Percentiles rank a stretch among this genome's conserved stretches.
These are phyloP conservation scores for Drosophila ogumai DNA, from an alignment of 1,140 invertebrate genomes.

Conservation along the genomic window DNA sequence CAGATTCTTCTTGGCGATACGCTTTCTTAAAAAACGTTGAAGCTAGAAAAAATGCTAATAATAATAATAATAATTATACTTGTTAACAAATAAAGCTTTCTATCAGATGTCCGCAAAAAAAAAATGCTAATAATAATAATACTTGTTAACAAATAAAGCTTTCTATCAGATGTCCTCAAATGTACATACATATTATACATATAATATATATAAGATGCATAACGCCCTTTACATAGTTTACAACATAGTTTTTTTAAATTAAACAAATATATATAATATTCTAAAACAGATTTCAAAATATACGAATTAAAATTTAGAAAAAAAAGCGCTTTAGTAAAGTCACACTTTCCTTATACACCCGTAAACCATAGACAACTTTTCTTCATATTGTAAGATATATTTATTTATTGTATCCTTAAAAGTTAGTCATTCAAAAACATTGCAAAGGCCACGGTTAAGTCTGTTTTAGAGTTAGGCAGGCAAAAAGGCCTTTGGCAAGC, in stretches of 20 bases:
- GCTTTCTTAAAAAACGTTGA: too few species aligned
- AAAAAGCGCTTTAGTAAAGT: too few species aligned
- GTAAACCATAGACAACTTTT: neutral
- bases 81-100: neutral
- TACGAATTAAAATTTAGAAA: too few species aligned
- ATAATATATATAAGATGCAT: too few species aligned
- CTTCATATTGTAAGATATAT: constrained; percentile 20
- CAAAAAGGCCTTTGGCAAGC: constrained; percentile 65
- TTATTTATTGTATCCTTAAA: constrained; percentile 60
- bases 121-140: neutral
- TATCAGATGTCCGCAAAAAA: too few species aligned
- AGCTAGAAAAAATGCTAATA: neutral
- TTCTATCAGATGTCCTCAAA: too few species aligned
- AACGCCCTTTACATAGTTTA: too few species aligned
- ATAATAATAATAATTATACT: neutral
- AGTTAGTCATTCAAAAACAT: constrained; percentile 70
- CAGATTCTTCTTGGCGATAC: neutral
- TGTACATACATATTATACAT: too few species aligned
- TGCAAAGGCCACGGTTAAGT: constrained; percentile 51
- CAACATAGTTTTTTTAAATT: too few species aligned
- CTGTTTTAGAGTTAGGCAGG: constrained; percentile 53
- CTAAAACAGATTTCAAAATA: too few species aligned
- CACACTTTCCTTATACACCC: too few species aligned
- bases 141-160: neutral
- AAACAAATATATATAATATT: too few species aligned